Evolutionary conservation across 1,140 invertebrate species (phyloP), one percentile per base, ranked within the genome.

Genomic region (Dendrolimus punctatus): DNA sequence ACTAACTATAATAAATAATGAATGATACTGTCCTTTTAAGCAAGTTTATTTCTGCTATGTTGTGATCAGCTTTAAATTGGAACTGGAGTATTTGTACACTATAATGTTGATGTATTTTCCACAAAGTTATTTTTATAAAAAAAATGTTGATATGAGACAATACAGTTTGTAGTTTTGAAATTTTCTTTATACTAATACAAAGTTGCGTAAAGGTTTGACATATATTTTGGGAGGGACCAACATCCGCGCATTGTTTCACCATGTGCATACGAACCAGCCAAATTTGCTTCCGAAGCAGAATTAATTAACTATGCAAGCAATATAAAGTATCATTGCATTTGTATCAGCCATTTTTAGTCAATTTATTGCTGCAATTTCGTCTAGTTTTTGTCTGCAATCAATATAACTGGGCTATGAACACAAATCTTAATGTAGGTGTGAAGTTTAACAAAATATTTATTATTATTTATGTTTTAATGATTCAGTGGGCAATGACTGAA

Each of bases 61-160:
- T 83, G 80, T 83, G 75, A 83, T 82, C 76, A 84, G 79, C 83
- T 86, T 86, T 86, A 86, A 80, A 80, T 80, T 80, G 58, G 60
- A 80, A 82, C 80, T 85, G 76, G 71, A 82, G 64, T 82, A 79
- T 82, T 84, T 83, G 73, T 80, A 80, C 69, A 80, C 69, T 58
- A 76, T 76, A 78, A 76, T 76, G 66, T 75, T 76, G 66, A 75
- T 58, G 71, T 80, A 83, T 82, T 83, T 66, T 68, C 72, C 77
- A 80, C 69, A 84, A 78, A 85, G 66, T 86, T 86, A 85, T 85
- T 86, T 84, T 86, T 83, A 77, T 82, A 83, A 75, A 74, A 71
- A 74, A 73, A 77, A 75, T 78, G 73, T 83, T 84, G 61, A 80
- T 80, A 82, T 71, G 75, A 74, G 83, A 86, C 83, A 85, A 85